Evolutionary conservation across 53 echinoderm and acorn worm species (phyloP).

Genomic region (Zoroaster sp.): DNA sequence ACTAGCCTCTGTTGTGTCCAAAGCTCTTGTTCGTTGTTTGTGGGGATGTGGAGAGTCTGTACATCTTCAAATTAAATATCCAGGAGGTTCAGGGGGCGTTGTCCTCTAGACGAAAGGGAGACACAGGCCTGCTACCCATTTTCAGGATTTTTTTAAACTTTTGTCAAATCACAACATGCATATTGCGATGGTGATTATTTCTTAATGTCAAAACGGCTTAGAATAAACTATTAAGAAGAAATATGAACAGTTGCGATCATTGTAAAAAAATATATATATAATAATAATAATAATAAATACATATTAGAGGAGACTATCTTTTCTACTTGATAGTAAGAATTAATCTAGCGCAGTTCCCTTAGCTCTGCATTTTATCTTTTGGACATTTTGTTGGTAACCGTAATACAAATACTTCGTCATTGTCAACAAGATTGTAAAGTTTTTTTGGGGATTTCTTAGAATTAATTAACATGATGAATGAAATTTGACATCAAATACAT

Average conservation of each 20-base stretch:
- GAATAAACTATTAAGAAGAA: not conserved
- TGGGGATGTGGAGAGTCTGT: no score
- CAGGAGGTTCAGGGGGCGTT: no score
- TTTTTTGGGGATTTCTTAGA: conserved; percentile 5
- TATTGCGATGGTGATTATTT: not conserved
- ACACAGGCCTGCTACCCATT: no score
- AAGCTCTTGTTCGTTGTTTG: no score
- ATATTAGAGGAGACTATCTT: not conserved
- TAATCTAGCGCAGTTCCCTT: not conserved
- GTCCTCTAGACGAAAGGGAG: no score
- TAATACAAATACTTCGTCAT: not conserved
- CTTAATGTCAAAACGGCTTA: not conserved
- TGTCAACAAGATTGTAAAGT: not conserved
- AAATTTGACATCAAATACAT: conserved; percentile 23
- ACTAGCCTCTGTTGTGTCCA: no score
- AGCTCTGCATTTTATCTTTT: not conserved
- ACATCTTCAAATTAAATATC: no score
- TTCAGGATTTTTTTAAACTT: no score
- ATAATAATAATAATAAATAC: not conserved
- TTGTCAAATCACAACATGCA: no score
- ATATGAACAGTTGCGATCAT: conserved; percentile 20
- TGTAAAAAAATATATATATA: conserved; percentile 16
- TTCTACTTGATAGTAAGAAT: not conserved
- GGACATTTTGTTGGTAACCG: not conserved
- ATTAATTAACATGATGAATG: not conserved